phyloP scores from a whole-genome alignment of 2,888 invertebrate species.

The Troides helena region DNA sequence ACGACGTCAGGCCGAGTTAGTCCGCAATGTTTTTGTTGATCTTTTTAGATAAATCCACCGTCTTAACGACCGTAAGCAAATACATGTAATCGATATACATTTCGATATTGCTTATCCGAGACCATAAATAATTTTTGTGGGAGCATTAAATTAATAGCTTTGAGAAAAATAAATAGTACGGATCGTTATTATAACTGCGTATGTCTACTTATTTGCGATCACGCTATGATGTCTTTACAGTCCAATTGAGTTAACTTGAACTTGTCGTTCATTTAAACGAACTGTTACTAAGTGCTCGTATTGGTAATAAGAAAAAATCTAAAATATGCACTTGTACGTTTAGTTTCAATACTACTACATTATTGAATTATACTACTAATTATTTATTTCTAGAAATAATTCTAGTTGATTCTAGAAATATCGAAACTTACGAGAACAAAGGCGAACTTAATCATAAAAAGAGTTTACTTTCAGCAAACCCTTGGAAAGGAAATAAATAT shows the following conservation, averaged over 20 bases:
- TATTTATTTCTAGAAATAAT: not conserved
- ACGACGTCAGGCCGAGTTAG: conserved; percentile 70
- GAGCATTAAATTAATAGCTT: conserved; percentile 76
- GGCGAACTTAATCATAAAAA: too few relatives aligned
- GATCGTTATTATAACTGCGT: conserved; percentile 4
- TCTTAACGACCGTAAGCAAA: conserved; percentile 77
- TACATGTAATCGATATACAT: conserved; percentile 76
- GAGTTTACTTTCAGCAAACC: too few relatives aligned
- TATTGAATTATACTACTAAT: not conserved
- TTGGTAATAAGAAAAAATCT: too few relatives aligned
- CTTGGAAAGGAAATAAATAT: too few relatives aligned
- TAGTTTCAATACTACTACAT: too few relatives aligned
- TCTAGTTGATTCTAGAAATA: too few relatives aligned
- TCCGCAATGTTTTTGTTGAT: conserved; percentile 74
- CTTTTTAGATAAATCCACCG: conserved; percentile 77
- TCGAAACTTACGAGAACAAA: too few relatives aligned
- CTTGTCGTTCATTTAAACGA: not conserved
- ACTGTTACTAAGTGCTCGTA: too few relatives aligned
- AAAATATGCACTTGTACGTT: too few relatives aligned
- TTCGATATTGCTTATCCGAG: conserved; percentile 72
- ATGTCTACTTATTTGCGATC: conserved; percentile 4
- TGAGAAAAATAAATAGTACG: conserved; percentile 53
- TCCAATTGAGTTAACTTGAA: not conserved
- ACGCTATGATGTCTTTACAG: not conserved
- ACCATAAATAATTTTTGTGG: conserved; percentile 74